phyloP scores from a whole-genome alignment of 2,113 vertebrate genomes.

The Ceyx melanurus region DNA sequence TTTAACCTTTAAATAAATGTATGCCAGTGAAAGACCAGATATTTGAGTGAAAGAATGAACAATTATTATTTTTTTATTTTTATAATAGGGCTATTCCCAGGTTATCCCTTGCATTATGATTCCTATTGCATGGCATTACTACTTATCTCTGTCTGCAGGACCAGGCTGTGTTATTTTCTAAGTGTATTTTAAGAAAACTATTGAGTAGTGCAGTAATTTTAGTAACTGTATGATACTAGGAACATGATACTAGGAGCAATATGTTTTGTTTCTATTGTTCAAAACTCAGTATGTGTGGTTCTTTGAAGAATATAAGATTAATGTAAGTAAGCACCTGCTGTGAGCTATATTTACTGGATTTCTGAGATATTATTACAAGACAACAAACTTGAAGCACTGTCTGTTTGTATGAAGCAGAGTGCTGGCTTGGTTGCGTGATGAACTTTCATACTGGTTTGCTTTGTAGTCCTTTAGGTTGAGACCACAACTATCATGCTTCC shows the following conservation, averaged over 20 bases:
- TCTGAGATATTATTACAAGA: not conserved
- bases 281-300: not conserved
- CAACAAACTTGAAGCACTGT: not conserved
- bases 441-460: not conserved
- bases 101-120: not conserved
- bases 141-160: not conserved
- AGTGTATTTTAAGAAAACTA: not conserved
- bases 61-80: not conserved
- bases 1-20: constrained; percentile 55
- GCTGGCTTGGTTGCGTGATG: not conserved
- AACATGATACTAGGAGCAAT: not conserved
- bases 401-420: not conserved
- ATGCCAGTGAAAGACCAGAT: not conserved
- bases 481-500: not conserved
- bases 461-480: not conserved
- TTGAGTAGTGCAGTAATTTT: not conserved
- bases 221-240: not conserved
- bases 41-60: not conserved
- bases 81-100: not conserved
- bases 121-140: not conserved
- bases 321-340: not conserved
- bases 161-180: not conserved
- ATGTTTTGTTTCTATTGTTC: not conserved
- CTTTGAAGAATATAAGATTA: not conserved
- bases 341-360: not conserved